phyloP scores from a whole-genome alignment of 2,797 vertebrate genomes.

The Toxotes lorentzi region DNA sequence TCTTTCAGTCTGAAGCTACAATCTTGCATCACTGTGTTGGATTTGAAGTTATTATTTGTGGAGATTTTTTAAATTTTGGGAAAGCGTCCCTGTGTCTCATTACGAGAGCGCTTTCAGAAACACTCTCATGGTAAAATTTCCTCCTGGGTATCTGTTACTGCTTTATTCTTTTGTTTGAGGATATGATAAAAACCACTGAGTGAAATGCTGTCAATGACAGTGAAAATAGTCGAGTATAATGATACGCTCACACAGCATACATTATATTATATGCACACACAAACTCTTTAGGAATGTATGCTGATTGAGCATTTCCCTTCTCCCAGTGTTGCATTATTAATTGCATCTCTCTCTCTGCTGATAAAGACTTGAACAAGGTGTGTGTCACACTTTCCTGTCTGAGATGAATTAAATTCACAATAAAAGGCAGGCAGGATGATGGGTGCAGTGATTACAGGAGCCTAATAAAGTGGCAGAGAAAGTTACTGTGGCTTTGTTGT shows the following conservation, averaged over 20 bases:
- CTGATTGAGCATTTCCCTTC: slow-evolving; percentile 10
- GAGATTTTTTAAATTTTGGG: slow-evolving; percentile 7
- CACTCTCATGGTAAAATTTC: background rate
- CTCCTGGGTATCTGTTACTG: background rate
- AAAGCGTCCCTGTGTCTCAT: background rate
- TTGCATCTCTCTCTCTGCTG: slow-evolving; percentile 10
- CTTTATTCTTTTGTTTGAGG: background rate
- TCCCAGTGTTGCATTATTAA: slow-evolving; percentile 40
- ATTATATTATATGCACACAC: background rate
- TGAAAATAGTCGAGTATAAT: background rate
- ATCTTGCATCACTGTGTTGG: slow-evolving; percentile 54
- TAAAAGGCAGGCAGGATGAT: slow-evolving; percentile 46
- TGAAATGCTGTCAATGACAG: background rate
- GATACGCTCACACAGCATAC: background rate
- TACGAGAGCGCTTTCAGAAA: background rate
- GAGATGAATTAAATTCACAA: slow-evolving; percentile 48
- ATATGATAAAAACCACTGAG: background rate
- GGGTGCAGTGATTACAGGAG: slow-evolving; percentile 43
- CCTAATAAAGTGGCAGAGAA: slow-evolving; percentile 44
- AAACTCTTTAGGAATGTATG: background rate
- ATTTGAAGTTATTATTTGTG: slow-evolving; percentile 39
- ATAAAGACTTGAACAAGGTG: slow-evolving; percentile 48
- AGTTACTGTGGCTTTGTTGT: slow-evolving; percentile 38
- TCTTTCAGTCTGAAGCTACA: slow-evolving; percentile 46
- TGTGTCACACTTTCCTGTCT: slow-evolving; percentile 35